Base-by-base conservation (phyloP, 2,113 vertebrate species). In the Gobius niger region DNA sequence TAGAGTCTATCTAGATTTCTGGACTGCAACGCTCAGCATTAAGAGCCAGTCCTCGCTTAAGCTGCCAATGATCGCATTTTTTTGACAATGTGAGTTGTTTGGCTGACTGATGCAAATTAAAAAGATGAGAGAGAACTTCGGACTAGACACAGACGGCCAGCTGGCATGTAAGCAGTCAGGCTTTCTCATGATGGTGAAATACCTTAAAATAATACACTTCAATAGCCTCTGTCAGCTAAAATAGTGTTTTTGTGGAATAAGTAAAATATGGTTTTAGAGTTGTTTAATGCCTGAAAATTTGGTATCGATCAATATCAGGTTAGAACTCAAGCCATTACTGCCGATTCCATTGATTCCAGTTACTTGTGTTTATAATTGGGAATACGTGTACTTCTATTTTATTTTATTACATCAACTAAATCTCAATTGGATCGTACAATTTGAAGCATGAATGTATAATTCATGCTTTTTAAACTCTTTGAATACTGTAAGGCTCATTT, bases 41-140 rank as follows among this genome's bases (percentile, higher is more conserved):
- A 6, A 24, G 44, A 76, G 75, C 72, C 77, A 82, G n/a, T 9
- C 8, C 12, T 7, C 12, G 9, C 46, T n/a, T 46, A 34, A 42
- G 56, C 40, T 79, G 65, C 72, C 75, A 81, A 62, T n/a, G 42
- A 75, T 44, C n/a, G 5, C 49, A 50, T 18, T 40, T 63, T 66
- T 60, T 12, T 46, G 34, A 63, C 54, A 62, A 65, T 67, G 44
- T 11, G 49, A 64, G 59, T 9, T 51, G 18, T 61, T 69, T 59
- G 4, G 44, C 61, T 47, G 40, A 63, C 42, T 63, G 59, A 72
- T 65, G 42, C 47, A 57, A 68, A 66, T 65, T 16, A 42, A 44
- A 65, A 19, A 77, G 6, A 44, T 13, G 18, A 24, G 40, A 41
- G 61, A 6, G 12, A 61, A 63, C 40, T 71, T 67, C 56, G 71